phyloP scores from a whole-genome alignment of 2,797 vertebrate genomes.

The Galago senegalensis region DNA sequence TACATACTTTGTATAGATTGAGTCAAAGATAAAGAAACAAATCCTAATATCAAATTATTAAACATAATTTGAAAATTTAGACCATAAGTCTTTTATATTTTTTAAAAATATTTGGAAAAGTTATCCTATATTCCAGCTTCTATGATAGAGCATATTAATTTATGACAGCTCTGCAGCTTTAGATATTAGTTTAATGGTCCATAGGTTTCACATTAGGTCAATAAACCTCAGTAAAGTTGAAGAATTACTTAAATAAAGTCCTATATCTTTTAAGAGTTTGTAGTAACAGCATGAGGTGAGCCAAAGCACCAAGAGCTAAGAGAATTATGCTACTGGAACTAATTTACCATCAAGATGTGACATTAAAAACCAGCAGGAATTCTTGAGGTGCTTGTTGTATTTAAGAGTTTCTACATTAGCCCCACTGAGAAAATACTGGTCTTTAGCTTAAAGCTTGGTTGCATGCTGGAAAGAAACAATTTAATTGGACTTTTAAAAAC shows the following conservation, averaged over 20 bases:
- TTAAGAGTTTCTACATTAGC: conserved; percentile 15
- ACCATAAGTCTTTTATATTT: neutral
- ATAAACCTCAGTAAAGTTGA: neutral
- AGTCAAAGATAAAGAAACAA: neutral
- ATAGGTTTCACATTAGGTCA: neutral
- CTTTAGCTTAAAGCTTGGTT: conserved; percentile 57
- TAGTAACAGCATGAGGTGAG: neutral
- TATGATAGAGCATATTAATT: neutral
- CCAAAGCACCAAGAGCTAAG: neutral
- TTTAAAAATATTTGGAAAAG: neutral
- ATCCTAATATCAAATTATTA: neutral
- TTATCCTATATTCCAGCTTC: neutral
- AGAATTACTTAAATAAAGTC: conserved; percentile 13
- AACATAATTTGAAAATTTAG: neutral
- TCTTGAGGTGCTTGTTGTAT: conserved; percentile 11
- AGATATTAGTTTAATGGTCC: neutral
- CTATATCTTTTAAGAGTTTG: neutral
- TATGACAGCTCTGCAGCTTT: neutral
- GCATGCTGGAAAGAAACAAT: conserved; percentile 65
- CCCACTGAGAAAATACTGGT: conserved; percentile 76
- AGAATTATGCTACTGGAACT: conserved; percentile 53
- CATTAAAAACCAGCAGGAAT: conserved; percentile 59
- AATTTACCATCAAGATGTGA: conserved; percentile 50
- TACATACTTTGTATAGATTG: too few relatives aligned
- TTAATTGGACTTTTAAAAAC: conserved; percentile 70